These are phyloP conservation scores for Parazoanthus swiftii DNA, from an alignment of 92 coral and sea anemone genomes.

Conservation along the genomic window DNA sequence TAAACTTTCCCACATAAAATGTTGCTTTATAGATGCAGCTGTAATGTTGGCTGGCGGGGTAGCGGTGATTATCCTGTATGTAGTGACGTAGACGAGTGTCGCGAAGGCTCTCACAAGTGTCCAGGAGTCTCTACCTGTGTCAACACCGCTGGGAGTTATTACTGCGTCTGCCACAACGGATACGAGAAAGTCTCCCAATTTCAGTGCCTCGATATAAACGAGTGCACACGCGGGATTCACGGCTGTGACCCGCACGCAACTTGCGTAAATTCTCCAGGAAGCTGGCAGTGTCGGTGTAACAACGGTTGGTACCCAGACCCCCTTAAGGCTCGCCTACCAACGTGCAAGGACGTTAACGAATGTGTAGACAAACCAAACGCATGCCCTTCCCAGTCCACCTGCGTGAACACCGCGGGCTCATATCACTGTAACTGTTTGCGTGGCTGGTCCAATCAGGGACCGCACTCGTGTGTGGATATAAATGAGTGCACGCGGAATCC, in stretches of 20 bases:
- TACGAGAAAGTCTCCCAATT: constrained; percentile 56
- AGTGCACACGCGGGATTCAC: constrained; percentile 72
- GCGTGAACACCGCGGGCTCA: constrained; percentile 57
- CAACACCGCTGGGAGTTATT: constrained; percentile 63
- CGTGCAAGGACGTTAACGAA: constrained; percentile 48
- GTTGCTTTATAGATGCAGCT: constrained; percentile 37
- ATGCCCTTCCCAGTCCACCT: constrained; percentile 49
- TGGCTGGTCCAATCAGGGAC: constrained; percentile 55
- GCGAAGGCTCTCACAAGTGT: constrained; percentile 53
- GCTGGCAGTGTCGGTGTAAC: constrained; percentile 47
- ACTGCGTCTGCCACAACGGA: constrained; percentile 61
- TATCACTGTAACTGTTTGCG: constrained; percentile 51
- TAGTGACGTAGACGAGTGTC: constrained; percentile 52
- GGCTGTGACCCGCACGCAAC: constrained; percentile 61
- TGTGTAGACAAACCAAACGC: constrained; percentile 55
- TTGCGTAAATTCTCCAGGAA: constrained; percentile 47
- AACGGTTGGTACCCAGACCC: constrained; percentile 74
- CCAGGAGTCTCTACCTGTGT: constrained; percentile 55
- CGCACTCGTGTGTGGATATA: constrained; percentile 37
- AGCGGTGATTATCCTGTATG: constrained; percentile 51
- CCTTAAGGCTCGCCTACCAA: constrained; percentile 44
- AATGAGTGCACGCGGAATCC: constrained; percentile 49
- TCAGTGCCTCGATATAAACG: constrained; percentile 61
- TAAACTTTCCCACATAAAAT: not conserved
- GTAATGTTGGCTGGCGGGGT: constrained; percentile 57